phyloP scores from a whole-genome alignment of 30 jellyfish, hydroid and myxozoan species.

The Calvadosia cruxmelitensis region DNA sequence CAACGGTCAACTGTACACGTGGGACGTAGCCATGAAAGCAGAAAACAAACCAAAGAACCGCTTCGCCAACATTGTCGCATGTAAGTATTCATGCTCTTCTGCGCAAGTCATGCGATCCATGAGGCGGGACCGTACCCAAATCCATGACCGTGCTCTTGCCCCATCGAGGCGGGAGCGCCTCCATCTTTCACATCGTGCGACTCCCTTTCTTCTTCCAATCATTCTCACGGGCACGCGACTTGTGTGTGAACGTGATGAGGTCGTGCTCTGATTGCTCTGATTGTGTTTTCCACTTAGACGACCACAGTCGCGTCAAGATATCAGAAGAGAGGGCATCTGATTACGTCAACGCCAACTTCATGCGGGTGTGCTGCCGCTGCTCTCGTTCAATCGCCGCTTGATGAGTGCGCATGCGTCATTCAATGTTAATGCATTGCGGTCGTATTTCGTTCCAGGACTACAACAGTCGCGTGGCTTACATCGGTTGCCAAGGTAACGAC shows the following conservation, averaged over 20 bases:
- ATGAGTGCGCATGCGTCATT: background rate
- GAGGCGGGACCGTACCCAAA: background rate
- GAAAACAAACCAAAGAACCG: conserved; percentile 60
- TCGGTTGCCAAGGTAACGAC: conserved; percentile 59
- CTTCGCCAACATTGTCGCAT: conserved; percentile 81
- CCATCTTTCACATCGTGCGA: no score
- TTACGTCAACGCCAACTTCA: conserved; percentile 63
- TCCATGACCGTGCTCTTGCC: no score
- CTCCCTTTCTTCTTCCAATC: no score
- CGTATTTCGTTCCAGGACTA: conserved; percentile 31
- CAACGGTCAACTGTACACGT: conserved; percentile 53
- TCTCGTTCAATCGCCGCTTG: background rate
- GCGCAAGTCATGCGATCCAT: background rate
- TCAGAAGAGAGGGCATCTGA: conserved; percentile 27
- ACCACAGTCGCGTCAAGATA: conserved; percentile 63
- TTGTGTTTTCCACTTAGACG: conserved; percentile 33
- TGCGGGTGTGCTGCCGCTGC: conserved; percentile 33
- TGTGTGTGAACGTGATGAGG: no score
- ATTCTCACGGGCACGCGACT: no score
- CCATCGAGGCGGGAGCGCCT: no score
- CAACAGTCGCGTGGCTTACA: conserved; percentile 13
- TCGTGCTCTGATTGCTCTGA: background rate
- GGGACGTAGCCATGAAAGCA: conserved; percentile 55
- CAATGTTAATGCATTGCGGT: no score
- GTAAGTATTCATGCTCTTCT: conserved; percentile 26